Evolutionary conservation across 2,797 vertebrate species (phyloP), one percentile per base, ranked within the genome.

Genomic region (Lithobates pipiens): DNA sequence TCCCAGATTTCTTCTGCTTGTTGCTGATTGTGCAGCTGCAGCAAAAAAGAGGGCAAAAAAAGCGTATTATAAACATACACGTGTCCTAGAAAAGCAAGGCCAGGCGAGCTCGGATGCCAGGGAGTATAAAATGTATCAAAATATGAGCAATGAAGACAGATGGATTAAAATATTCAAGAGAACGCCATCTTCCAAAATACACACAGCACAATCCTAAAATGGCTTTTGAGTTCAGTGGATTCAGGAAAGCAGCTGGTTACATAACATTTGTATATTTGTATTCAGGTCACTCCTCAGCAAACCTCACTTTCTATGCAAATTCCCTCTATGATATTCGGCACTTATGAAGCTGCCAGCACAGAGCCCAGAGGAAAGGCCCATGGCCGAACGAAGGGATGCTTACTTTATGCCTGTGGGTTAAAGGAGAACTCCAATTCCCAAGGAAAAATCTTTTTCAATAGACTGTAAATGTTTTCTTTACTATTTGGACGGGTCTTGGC

Each of bases 131-230:
- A 81, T 73, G 25, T 86, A 86, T 86, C 63, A 82, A 81, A 76
- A 86, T 80, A 86, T 82, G 79, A 69, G 50, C 72, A 82, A 82
- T 71, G 85, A 86, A 86, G 85, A 82, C 85, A 82, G 85, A 86
- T 71, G 74, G 79, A 77, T 82, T 77, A 46, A 86, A 86, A 82
- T 86, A 86, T 86, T 86, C 85, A 82, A 71, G 73, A 13, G 65
- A 61, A 61, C 50, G 29, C 36, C 54, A 29, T 77, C 85, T 82
- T 86, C 79, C 85, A 86, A 86, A 82, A 82, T 71, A 86, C 50
- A 86, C 85, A 86, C 71, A 77, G 73, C 25, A 8, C 73, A 77
- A 71, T 82, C 74, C 75, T 71, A 82, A 85, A 85, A 82, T 61
- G 46, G 79, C 73, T 81, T 80, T 83, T 82, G n/a, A 65, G 79